Base-by-base conservation (phyloP, 1,140 invertebrate genomes). In the Papilio dardanus region DNA sequence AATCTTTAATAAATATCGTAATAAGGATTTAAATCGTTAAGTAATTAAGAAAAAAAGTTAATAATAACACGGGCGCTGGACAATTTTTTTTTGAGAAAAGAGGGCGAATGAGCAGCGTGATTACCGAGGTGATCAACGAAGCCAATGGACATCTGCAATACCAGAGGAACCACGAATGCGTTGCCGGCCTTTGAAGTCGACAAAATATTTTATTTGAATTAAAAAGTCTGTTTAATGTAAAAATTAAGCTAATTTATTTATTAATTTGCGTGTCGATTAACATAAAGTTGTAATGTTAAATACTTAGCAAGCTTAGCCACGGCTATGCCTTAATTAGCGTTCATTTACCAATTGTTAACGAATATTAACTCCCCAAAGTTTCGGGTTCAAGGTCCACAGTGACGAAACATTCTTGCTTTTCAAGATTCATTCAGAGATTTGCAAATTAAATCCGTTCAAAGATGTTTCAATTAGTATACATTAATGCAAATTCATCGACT, bases 301-400 rank as follows among this genome's bases (percentile, higher is more conserved):
- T 28, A 28, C 10, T 28, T 28, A 62, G 54, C 12, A 62, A 30
- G 54, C 54, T 62, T 62, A 62, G 24, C 54, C 54, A 62, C 54
- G 54, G 54, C 54, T 24, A 28, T 28, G 24, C 10, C 74, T 68
- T 62, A 68, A 75, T 75, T 75, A 68, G 19, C 37, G 62, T 14
- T 42, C 74, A 46, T 75, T 75, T 28, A 28, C 46, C 74, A 67
- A 75, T 75, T 75, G 74, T 75, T 54, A 50, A 75, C 74, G 62
- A 75, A 75, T 75, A 75, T 67, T 75, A 75, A 75, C 37, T 8
- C 37, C n/a, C n/a, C 40, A 75, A 75, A 75, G 74, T 75, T 75
- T 16, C 65, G 66, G 62, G 65, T 67, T 33, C 35, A 24, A n/a
- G 28, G 74, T 30, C 37, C 40, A 75, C 62, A 31, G 24, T 62